Conservation (phyloP, 2,113 vertebrate genomes). For the Ammospiza caudacuta region DNA sequence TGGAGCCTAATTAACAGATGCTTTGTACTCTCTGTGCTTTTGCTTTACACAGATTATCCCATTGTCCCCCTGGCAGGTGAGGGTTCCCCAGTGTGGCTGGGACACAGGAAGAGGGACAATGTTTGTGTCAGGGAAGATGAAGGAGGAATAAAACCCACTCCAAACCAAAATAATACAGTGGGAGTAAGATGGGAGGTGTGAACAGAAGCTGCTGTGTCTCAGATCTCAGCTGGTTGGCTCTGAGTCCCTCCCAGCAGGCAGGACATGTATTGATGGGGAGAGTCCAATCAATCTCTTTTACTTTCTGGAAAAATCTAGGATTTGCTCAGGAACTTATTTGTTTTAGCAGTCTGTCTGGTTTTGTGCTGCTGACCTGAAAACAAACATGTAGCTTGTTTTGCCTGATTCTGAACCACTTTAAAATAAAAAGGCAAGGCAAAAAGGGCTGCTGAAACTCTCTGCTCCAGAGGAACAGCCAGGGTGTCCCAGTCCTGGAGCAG, state of each 20-base stretch:
- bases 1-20: background rate
- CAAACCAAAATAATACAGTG: background rate
- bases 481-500: background rate
- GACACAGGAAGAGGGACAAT: background rate
- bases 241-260: background rate
- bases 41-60: background rate
- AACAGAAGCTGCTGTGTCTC: background rate
- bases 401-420: background rate
- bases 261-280: background rate
- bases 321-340: background rate
- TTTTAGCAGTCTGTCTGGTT: background rate
- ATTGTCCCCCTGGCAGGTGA: background rate
- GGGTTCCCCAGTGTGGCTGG: fast-evolving
- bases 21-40: background rate
- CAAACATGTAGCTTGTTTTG: background rate
- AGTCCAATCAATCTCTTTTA: background rate
- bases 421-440: background rate
- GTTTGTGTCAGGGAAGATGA: background rate
- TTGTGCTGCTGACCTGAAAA: background rate
- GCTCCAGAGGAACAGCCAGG: background rate
- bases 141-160: background rate
- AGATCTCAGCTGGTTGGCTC: background rate
- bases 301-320: background rate
- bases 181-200: background rate
- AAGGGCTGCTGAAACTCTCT: background rate